These are phyloP conservation scores for Spilogale gracilis DNA, from an alignment of 2,113 vertebrate species.

Conservation along the genomic window DNA sequence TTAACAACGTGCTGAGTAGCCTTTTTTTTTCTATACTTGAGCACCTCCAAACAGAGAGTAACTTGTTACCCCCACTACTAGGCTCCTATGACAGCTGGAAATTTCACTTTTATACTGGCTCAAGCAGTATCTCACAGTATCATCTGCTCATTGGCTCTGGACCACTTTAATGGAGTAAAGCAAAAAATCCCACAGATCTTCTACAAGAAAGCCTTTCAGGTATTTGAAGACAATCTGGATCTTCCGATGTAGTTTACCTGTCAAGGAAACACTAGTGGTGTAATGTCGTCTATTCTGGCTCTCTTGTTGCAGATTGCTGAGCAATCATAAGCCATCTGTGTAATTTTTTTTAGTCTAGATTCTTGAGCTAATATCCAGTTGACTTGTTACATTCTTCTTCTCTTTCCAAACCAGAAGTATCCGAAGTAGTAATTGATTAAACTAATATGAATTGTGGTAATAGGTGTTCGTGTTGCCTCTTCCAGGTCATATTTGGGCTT, in stretches of 20 bases:
- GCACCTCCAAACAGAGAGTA: not conserved
- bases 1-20: not conserved
- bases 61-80: not conserved
- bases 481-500: not conserved
- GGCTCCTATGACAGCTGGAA: not conserved
- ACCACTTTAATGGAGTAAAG: not conserved
- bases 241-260: not conserved
- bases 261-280: not conserved
- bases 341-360: not conserved
- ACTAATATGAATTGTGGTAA: not conserved
- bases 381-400: not conserved
- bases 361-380: not conserved
- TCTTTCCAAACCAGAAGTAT: not conserved
- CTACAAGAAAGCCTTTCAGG: not conserved
- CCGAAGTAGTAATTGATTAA: not conserved
- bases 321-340: not conserved
- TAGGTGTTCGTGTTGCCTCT: not conserved
- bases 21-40: not conserved
- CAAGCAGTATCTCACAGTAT: not conserved
- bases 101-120: not conserved
- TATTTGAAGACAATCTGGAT: not conserved
- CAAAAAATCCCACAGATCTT: not conserved
- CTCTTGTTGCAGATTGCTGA: not conserved
- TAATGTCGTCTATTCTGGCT: not conserved
- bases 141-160: not conserved